Conservation (phyloP, 1,140 invertebrate species). For the Rhagoletis pomonella region DNA sequence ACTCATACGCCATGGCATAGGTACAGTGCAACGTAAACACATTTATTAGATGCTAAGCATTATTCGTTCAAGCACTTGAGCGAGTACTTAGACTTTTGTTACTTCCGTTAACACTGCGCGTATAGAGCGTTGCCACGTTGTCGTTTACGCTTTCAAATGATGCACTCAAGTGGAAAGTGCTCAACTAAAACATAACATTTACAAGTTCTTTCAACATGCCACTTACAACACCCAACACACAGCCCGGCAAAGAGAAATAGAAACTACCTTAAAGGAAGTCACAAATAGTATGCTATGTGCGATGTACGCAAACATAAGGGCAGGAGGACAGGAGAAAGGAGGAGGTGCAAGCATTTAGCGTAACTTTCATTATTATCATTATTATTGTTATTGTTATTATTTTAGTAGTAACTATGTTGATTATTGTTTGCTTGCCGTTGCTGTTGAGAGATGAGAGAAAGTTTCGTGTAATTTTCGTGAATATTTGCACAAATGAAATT, state of each 20-base stretch:
- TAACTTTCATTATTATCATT: conserved; percentile 21
- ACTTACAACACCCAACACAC: conserved; percentile 21
- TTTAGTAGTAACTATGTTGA: conserved; percentile 50
- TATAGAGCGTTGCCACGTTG: background rate
- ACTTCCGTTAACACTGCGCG: too few species aligned
- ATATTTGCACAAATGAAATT: conserved; percentile 50
- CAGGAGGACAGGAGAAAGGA: background rate
- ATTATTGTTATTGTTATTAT: too few species aligned
- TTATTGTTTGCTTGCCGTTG: conserved; percentile 29
- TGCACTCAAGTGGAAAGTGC: conserved; percentile 47
- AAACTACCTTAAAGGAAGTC: too few species aligned
- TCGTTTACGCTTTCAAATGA: conserved; percentile 8
- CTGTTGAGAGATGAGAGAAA: conserved; percentile 33
- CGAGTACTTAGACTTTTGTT: too few species aligned
- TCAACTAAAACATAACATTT: conserved; percentile 36
- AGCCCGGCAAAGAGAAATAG: background rate
- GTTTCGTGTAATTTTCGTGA: conserved; percentile 50
- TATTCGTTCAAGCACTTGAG: too few species aligned
- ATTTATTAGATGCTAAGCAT: too few species aligned
- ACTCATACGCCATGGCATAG: too few species aligned
- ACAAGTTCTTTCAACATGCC: conserved; percentile 43
- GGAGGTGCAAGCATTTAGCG: background rate
- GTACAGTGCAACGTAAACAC: too few species aligned
- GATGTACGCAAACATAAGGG: too few species aligned
- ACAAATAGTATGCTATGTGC: too few species aligned